A percentile compares a stretch with the other conserved stretches of the same genome.
Conservation (phyloP, 2,113 vertebrate genomes). For the Corythornis vintsioides region DNA sequence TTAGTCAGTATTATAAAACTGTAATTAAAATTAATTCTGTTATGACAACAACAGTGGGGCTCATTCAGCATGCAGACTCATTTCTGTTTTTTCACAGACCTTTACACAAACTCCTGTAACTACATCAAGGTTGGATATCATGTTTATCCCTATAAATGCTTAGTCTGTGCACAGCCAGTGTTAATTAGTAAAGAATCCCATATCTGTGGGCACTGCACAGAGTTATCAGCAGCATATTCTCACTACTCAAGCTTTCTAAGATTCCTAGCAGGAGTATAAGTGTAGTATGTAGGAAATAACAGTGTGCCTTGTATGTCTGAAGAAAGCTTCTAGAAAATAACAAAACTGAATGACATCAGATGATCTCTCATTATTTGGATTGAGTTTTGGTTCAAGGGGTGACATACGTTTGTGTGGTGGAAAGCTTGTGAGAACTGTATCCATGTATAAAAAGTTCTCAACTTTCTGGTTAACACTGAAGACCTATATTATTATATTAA, state of each 20-base stretch:
- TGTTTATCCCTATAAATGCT: neutral
- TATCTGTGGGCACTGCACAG: neutral
- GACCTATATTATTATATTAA: neutral
- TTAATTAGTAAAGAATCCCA: neutral
- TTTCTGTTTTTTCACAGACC: neutral
- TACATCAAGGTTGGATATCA: neutral
- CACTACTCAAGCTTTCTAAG: neutral
- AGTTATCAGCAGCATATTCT: neutral
- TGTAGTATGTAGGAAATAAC: neutral
- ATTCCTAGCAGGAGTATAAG: neutral
- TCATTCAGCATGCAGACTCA: neutral
- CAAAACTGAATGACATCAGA: conserved; percentile 5
- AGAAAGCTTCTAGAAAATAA: neutral
- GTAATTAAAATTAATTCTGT: conserved; percentile 1
- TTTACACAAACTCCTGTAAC: neutral
- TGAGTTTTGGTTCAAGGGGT: conserved; percentile 41
- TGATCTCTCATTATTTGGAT: neutral
- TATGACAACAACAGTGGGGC: neutral
- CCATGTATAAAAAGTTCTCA: neutral
- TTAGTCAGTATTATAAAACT: neutral
- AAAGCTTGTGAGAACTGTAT: neutral
- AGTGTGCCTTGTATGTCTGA: neutral
- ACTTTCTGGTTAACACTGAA: neutral
- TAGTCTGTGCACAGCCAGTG: neutral
- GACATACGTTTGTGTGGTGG: conserved; percentile 5